phyloP scores from a whole-genome alignment of 2,888 invertebrate genomes.

The Alentia gelatinosa region DNA sequence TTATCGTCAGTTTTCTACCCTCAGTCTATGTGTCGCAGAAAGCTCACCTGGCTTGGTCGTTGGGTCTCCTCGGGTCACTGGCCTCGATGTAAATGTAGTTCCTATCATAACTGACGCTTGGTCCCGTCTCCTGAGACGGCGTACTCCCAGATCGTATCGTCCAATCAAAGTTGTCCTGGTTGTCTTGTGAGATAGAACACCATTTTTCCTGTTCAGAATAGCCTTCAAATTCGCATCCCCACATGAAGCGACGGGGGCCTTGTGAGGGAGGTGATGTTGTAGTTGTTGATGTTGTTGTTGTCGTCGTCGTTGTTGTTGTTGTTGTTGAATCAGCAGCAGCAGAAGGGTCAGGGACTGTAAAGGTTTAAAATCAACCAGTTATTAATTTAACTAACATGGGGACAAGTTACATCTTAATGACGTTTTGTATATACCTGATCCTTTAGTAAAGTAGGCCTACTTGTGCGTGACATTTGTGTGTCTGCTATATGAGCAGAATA shows the following conservation, averaged over 20 bases:
- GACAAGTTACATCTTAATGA: neutral
- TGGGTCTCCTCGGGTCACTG: slow-evolving; percentile 84
- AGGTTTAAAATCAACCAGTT: neutral
- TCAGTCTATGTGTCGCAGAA: neutral
- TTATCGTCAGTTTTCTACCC: neutral
- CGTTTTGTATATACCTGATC: neutral
- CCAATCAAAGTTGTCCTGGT: slow-evolving; percentile 72
- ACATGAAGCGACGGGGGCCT: neutral
- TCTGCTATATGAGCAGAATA: neutral
- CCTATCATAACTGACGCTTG: slow-evolving; percentile 40
- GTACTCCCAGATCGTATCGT: slow-evolving; percentile 50
- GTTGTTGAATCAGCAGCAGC: neutral
- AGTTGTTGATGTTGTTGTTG: slow-evolving; percentile 33
- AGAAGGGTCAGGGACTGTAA: neutral
- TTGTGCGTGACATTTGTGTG: neutral
- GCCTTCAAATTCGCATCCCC: slow-evolving; percentile 76
- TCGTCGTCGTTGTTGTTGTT: slow-evolving; percentile 39
- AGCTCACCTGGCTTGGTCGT: slow-evolving; percentile 84
- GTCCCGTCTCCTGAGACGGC: slow-evolving; percentile 56
- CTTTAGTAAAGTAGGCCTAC: neutral
- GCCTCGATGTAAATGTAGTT: slow-evolving; percentile 91
- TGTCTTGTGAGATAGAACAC: slow-evolving; percentile 68
- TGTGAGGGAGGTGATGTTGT: slow-evolving; percentile 26
- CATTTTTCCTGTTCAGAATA: slow-evolving; percentile 71
- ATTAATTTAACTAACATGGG: neutral